Evolutionary conservation across 2,888 invertebrate genomes (phyloP), one percentile per base, ranked within the genome.

Genomic region (Chymomyza amoena): DNA sequence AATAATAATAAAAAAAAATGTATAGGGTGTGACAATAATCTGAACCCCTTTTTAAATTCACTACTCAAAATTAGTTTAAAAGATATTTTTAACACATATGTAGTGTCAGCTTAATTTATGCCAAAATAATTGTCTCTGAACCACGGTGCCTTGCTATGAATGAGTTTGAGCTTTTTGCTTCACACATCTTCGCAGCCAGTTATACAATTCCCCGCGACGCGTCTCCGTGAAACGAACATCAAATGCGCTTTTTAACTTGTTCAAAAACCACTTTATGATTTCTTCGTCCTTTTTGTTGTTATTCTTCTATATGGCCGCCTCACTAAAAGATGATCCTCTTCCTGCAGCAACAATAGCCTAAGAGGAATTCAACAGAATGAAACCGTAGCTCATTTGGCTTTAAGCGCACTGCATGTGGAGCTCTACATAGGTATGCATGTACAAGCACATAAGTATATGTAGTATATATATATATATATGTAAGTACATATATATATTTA

Each of bases 371-470:
- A 73, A 76, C 66, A 76, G 84, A 84, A 84, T 84, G 84, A 84
- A 84, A 84, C 82, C 88, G 87, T 88, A 88, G 87, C 84, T 88
- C 84, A 84, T 86, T 84, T 84, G 76, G 81, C 73, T 74, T 76
- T 78, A 70, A 70, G 63, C 73, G 66, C 61, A 61, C 66, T 73
- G 13, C 39, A 45, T 45, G 39, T 54, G 54, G 36, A 57, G 57
- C 20, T 59, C n/a, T 66, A 16, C 51, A 59, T 6, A 28, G 25
- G 25, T 3, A 57, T 18, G 15, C 57, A 57, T 18, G 20, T n/a
- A 57, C 25, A 57, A 5, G 25, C 25, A 6, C 15, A 18, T 18
- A 25, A 25, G 25, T 25, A 25, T 25, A 25, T 4, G 25, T 25
- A 25, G 25, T 6, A 20, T 10, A 57, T 13, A 1, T 16, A 9